Conservation (phyloP, 2,888 invertebrate genomes). For the Incurvaria masculella region DNA sequence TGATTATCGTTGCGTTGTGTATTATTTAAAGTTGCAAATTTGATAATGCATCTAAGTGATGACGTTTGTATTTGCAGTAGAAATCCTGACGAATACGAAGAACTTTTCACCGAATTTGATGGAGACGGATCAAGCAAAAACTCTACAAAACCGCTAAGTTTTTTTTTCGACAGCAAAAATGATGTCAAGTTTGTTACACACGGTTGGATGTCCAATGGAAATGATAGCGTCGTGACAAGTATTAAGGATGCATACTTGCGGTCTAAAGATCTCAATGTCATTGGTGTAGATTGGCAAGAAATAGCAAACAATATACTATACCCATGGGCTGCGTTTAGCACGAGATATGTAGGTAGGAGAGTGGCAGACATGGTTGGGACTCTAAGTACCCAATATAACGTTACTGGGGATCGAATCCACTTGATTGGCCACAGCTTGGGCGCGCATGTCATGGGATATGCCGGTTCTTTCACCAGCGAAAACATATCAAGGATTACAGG, state of each 20-base stretch:
- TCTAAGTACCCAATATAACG: slow-evolving; percentile 22
- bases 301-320: slow-evolving; percentile 36
- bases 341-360: slow-evolving; percentile 40
- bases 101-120: slow-evolving; percentile 22
- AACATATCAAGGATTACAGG: slow-evolving; percentile 60
- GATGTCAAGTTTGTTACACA: slow-evolving; percentile 51
- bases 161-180: slow-evolving; percentile 37
- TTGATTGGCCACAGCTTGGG: slow-evolving; percentile 58
- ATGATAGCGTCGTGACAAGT: slow-evolving; percentile 31
- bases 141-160: slow-evolving; percentile 27
- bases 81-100: slow-evolving; percentile 29
- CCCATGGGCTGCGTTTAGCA: slow-evolving; percentile 38
- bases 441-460: slow-evolving; percentile 59
- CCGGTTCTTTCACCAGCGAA: slow-evolving; percentile 43
- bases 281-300: slow-evolving; percentile 47
- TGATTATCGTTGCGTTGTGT: too few relatives aligned
- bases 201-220: slow-evolving; percentile 47
- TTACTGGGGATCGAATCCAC: slow-evolving; percentile 28
- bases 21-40: too few relatives aligned
- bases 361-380: slow-evolving; percentile 30
- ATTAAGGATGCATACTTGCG: slow-evolving; percentile 42
- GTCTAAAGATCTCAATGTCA: slow-evolving; percentile 45
- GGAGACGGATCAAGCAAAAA: slow-evolving; percentile 14
- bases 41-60: too few relatives aligned
- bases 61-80: slow-evolving; percentile 24